Percentiles rank a stretch among this genome's conserved stretches.
Evolutionary conservation across 2,888 invertebrate species (phyloP).

Genomic region (Stratiomys singularior): DNA sequence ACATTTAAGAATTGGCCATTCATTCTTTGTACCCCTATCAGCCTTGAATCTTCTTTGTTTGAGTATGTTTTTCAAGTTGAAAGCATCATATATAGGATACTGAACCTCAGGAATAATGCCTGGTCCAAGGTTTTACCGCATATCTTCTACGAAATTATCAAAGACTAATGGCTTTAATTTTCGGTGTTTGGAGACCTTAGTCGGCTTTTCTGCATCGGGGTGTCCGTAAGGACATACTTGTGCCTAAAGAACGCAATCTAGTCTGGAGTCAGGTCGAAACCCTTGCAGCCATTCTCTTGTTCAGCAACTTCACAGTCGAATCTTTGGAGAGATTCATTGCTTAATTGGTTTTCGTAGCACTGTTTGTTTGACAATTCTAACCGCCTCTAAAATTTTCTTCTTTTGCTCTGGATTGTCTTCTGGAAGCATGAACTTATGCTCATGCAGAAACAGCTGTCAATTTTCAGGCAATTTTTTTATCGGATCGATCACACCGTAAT

Average conservation of each 20-base stretch:
- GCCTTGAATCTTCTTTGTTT: too few species aligned
- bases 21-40: too few species aligned
- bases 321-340: conserved; percentile 5
- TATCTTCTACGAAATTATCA: background rate
- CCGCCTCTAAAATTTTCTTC: background rate
- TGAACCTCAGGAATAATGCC: too few species aligned
- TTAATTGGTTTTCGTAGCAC: background rate
- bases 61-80: too few species aligned
- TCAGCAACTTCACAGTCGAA: conserved; percentile 18
- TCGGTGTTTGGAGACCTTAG: background rate
- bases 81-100: too few species aligned
- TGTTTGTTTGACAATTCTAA: background rate
- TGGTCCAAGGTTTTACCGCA: too few species aligned
- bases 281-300: background rate
- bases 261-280: background rate
- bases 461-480: conserved; percentile 13
- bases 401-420: background rate
- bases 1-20: too few species aligned
- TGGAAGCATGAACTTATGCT: too few species aligned
- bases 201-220: background rate
- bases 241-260: conserved; percentile 13
- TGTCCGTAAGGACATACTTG: background rate
- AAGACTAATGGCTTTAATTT: background rate
- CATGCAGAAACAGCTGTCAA: background rate
- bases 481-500: background rate